These are phyloP conservation scores for Sitta carolinensis DNA, from an alignment of 2,797 vertebrate genomes.

Conservation along the genomic window DNA sequence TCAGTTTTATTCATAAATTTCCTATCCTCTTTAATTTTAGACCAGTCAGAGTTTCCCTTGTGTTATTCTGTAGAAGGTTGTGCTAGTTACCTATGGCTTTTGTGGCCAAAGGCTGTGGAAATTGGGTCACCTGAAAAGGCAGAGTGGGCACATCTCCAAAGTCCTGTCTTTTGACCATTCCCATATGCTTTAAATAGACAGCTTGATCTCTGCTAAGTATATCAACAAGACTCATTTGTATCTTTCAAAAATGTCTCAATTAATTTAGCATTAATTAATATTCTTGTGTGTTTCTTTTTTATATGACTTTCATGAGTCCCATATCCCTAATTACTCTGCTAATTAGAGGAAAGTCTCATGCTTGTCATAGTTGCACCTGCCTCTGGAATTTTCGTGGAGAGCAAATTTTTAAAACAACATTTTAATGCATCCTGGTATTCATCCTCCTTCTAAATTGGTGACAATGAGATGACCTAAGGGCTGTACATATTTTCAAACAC, in stretches of 20 bases:
- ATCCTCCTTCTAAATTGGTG: not conserved
- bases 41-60: not conserved
- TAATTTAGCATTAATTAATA: not conserved
- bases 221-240: not conserved
- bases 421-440: not conserved
- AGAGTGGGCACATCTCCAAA: not conserved
- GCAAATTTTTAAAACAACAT: accelerated
- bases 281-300: not conserved
- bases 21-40: not conserved
- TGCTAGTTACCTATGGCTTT: accelerated
- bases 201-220: not conserved
- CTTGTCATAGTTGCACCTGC: not conserved
- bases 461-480: not conserved
- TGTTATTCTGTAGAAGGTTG: not conserved
- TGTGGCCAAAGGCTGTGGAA: not conserved
- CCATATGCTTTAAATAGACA: not conserved
- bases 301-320: not conserved
- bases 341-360: not conserved
- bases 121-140: not conserved
- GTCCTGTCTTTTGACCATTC: not conserved
- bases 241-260: not conserved
- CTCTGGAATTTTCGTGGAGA: not conserved
- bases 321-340: not conserved
- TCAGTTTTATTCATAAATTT: not conserved
- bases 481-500: not conserved